A percentile compares a stretch with the other conserved stretches of the same genome.
These are phyloP conservation scores for Enteromius treurensis DNA, from an alignment of 2,797 vertebrate genomes.

Conservation along the genomic window DNA sequence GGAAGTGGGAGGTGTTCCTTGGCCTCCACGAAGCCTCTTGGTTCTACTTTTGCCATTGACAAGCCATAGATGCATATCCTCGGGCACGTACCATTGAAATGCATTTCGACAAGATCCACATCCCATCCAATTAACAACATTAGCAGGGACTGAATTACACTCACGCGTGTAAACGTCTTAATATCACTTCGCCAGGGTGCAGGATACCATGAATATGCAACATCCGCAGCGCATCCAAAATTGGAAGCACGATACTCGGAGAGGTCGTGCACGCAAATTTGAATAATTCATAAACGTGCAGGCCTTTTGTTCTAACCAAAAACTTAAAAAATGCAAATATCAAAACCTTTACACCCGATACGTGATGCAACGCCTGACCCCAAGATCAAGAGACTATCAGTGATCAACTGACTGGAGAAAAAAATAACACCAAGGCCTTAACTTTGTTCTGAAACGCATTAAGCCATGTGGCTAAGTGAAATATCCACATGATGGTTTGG, in stretches of 20 bases:
- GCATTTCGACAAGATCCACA: slow-evolving; percentile 37
- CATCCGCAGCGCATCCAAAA: neutral
- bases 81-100: neutral
- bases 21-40: neutral
- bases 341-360: neutral
- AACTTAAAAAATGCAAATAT: slow-evolving; percentile 11
- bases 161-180: slow-evolving; percentile 36
- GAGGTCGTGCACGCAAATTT: neutral
- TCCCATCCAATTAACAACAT: slow-evolving; percentile 45
- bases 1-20: slow-evolving; percentile 15
- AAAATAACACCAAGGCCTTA: neutral
- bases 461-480: neutral
- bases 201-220: slow-evolving; percentile 34
- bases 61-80: slow-evolving; percentile 25
- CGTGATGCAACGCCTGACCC: neutral
- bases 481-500: neutral
- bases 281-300: slow-evolving; percentile 16
- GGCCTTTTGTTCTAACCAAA: neutral
- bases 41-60: slow-evolving; percentile 27
- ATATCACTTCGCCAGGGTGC: slow-evolving; percentile 7
- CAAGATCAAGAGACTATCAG: slow-evolving; percentile 18
- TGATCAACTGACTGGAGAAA: neutral
- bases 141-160: slow-evolving; percentile 22
- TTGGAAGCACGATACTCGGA: neutral
- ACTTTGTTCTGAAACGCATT: neutral